These are phyloP conservation scores for Etia nguti DNA, from an alignment of 2,113 vertebrate genomes.

Conservation along the genomic window DNA sequence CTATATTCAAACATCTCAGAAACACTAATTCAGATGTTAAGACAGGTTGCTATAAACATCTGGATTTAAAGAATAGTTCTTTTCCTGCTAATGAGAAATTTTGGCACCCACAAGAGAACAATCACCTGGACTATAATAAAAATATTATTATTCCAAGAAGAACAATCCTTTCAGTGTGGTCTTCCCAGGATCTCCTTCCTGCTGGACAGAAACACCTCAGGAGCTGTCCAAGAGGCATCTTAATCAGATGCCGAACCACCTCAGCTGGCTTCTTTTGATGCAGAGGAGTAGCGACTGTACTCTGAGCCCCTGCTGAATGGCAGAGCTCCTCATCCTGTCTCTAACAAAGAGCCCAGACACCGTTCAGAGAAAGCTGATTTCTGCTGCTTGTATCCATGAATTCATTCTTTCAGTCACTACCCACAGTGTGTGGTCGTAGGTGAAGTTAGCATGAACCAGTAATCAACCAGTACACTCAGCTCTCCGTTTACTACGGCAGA, in stretches of 20 bases:
- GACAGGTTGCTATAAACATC: background rate
- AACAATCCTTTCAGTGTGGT: background rate
- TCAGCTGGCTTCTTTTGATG: background rate
- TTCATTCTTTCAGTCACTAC: background rate
- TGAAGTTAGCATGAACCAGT: rapidly evolving
- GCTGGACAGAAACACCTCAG: background rate
- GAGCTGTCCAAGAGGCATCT: background rate
- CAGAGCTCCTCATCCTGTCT: background rate
- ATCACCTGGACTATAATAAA: background rate
- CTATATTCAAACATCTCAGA: background rate
- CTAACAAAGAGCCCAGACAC: background rate
- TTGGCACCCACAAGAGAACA: background rate
- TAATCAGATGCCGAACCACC: background rate
- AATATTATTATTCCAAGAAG: background rate
- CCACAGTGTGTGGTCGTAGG: rapidly evolving
- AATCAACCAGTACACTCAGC: background rate
- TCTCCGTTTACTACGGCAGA: background rate
- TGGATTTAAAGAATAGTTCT: rapidly evolving
- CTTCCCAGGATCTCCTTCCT: background rate
- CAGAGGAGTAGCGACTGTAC: background rate
- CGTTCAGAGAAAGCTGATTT: background rate
- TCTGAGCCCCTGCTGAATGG: background rate
- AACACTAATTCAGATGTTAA: background rate
- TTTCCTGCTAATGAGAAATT: background rate
- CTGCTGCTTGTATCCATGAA: background rate